These are phyloP conservation scores for Eupeodes luniger DNA, from an alignment of 2,888 invertebrate genomes.

Conservation along the genomic window DNA sequence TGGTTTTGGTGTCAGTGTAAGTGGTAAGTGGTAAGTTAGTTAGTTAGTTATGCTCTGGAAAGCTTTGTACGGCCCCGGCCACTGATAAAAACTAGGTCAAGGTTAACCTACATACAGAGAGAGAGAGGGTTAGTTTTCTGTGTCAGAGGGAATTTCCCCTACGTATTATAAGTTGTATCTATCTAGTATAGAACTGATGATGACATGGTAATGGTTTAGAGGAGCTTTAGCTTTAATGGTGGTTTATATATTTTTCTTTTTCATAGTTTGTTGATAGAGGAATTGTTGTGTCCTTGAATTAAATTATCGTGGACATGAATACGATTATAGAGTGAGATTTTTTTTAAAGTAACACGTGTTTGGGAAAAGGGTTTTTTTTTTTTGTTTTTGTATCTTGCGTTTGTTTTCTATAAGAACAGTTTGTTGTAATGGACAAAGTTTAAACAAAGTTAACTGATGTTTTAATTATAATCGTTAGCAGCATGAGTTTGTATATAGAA, in stretches of 20 bases:
- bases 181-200: not conserved
- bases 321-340: slow-evolving; percentile 20
- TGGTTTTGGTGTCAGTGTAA: slow-evolving; percentile 25
- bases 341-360: slow-evolving; percentile 12
- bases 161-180: slow-evolving; percentile 8
- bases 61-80: slow-evolving; percentile 26
- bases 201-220: slow-evolving; percentile 17
- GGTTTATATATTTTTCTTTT: slow-evolving; percentile 9
- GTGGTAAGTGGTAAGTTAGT: slow-evolving; percentile 39
- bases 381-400: too few relatives aligned
- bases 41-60: slow-evolving; percentile 64
- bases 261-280: slow-evolving; percentile 11
- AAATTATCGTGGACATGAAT: slow-evolving; percentile 39
- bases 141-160: slow-evolving; percentile 70
- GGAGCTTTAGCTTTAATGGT: slow-evolving; percentile 39
- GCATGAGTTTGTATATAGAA: too few relatives aligned
- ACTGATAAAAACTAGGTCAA: slow-evolving; percentile 52
- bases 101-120: slow-evolving; percentile 24
- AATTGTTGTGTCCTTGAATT: slow-evolving; percentile 44
- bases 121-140: slow-evolving; percentile 59
- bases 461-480: too few relatives aligned
- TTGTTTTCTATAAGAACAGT: too few relatives aligned
- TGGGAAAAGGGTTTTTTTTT: not conserved
- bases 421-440: too few relatives aligned
- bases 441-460: too few relatives aligned